Base-by-base conservation (phyloP, 92 coral and sea anemone species). In the Zoanthus solanderi region DNA sequence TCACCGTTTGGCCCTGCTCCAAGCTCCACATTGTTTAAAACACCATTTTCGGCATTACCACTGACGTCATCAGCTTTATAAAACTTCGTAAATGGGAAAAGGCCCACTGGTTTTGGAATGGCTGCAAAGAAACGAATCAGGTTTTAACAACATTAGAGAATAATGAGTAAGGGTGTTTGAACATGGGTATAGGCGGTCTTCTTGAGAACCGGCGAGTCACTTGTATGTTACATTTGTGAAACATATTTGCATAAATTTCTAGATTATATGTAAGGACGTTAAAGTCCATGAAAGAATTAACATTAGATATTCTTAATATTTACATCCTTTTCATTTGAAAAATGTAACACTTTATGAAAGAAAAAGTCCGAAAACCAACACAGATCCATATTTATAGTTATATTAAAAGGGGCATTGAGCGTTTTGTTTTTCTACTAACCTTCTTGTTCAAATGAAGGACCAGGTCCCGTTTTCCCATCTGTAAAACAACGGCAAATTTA, bases 381-480 rank as follows among this genome's bases (percentile, higher is more conserved):
- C 42, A 37, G 42, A 37, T 37, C 42, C 42, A 37, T 37, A 37
- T 37, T 37, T 37, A 37, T 37, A 37, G 42, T 37, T 37, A 37
- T 1, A 37, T 37, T 37, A 4, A 37, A 37, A 2, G 4, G 2
- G 42, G 69, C 29, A 0, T 61, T 61, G 68, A 5, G 18, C 0
- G 1, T 7, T 63, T 63, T 17, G n/a, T 63, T 29, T 16, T 16
- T 71, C 34, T 46, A 72, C 83, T 56, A 56, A 95, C 99, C 98
- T 90, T 95, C 98, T 48, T 95, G 91, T 75, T 96, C 98, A 12
- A 98, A 92, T n/a, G 98, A 95, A 2, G 99, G 99, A 6, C 99
- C 99, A 0, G 99, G 99, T n/a, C 99, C 99, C 42, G 98, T 96
- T 54, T 91, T 91, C 52, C 98, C 99, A 89, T 95, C 98, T 95